Conservation (phyloP, 2,888 invertebrate genomes). For the Margaritifera margaritifera region DNA sequence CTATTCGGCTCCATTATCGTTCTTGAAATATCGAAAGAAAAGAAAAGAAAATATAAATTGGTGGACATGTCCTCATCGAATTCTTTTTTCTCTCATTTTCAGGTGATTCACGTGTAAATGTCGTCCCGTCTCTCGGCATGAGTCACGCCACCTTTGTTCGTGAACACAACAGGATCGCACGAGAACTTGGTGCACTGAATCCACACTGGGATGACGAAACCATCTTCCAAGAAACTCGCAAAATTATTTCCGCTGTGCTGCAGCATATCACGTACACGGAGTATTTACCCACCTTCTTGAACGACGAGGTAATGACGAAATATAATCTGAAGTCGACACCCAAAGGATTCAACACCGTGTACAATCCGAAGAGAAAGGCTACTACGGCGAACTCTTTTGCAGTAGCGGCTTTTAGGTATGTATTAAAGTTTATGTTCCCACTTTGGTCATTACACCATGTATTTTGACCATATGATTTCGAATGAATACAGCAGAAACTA, state of each 20-base stretch:
- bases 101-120: slow-evolving; percentile 89
- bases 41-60: too few relatives aligned
- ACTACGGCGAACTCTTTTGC: slow-evolving; percentile 95
- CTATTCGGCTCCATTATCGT: too few relatives aligned
- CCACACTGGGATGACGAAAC: slow-evolving; percentile 83
- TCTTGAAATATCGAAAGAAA: too few relatives aligned
- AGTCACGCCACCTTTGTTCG: slow-evolving; percentile 83
- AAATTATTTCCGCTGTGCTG: slow-evolving; percentile 84
- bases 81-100: not conserved
- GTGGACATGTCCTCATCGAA: not conserved
- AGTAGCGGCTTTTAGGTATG: slow-evolving; percentile 93
- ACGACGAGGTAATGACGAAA: slow-evolving; percentile 64
- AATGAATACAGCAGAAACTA: too few relatives aligned
- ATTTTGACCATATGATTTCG: slow-evolving; percentile 86
- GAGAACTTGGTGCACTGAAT: slow-evolving; percentile 84
- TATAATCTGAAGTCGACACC: slow-evolving; percentile 77
- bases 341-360: slow-evolving; percentile 85
- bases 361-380: slow-evolving; percentile 86
- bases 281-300: slow-evolving; percentile 78
- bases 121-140: slow-evolving; percentile 87
- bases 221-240: slow-evolving; percentile 73
- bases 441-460: too few relatives aligned
- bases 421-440: slow-evolving; percentile 74
- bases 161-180: slow-evolving; percentile 91
- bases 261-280: slow-evolving; percentile 58